Evolutionary conservation across 2,113 vertebrate genomes (phyloP), one percentile per base, ranked within the genome.

Genomic region (Esox niger): DNA sequence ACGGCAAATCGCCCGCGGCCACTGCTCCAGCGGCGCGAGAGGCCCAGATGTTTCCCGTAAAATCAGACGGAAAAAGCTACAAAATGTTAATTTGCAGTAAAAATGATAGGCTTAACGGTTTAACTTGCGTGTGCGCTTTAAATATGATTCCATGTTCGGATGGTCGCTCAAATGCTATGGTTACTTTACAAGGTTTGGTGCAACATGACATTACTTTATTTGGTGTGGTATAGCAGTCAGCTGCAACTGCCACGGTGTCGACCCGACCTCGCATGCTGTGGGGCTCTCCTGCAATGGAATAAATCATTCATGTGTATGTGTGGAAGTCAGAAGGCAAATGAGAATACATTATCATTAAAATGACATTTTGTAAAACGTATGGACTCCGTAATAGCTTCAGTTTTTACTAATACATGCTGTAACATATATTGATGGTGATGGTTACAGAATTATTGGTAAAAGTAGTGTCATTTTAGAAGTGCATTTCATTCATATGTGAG

Each of bases 31-130:
- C 71, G 75, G 79, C 64, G 78, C 77, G 67, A 82, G 76, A 74
- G 74, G 77, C 82, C 88, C 91, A 91, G 90, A 91, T 92, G 91
- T 91, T 91, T 91, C 91, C 90, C 80, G 86, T 92, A 91, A 91
- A 91, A 91, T 88, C 83, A 79, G 83, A 90, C 85, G 90, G 90
- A 91, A 91, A 92, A 92, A 91, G 88, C 91, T 89, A 90, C 91
- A 90, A 91, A 90, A 91, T 74, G 89, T 91, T 90, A 91, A 91
- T 91, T 91, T 83, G 88, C 88, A 90, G 88, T 91, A 88, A 91
- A 90, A 88, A 49, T 76, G 82, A 89, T 89, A 88, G 90, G 88
- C 83, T 80, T 76, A 52, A 89, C 87, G 88, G 84, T 89, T 92
- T 90, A 87, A n/a, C n/a, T n/a, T 78, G 69, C 83, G 67, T 63